phyloP scores from a whole-genome alignment of 2,797 vertebrate species.

The Enteromius thamalakanensis region DNA sequence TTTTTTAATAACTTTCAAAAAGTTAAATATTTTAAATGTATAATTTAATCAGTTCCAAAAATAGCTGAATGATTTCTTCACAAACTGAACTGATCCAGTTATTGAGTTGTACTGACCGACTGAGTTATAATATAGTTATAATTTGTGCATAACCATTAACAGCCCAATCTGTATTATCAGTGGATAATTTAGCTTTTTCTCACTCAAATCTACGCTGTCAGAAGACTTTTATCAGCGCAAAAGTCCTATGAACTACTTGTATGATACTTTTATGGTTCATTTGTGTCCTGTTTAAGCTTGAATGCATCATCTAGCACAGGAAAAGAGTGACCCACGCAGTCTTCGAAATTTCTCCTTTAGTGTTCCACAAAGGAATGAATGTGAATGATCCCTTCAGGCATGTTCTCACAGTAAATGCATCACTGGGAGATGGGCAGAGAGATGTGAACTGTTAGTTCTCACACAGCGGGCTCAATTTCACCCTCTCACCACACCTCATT shows the following conservation, averaged over 20 bases:
- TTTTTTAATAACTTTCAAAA: neutral
- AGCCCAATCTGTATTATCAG: neutral
- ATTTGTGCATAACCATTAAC: neutral
- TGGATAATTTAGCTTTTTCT: neutral
- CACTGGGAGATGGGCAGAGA: neutral
- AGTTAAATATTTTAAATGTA: neutral
- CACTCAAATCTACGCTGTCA: neutral
- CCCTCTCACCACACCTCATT: slow-evolving; percentile 17
- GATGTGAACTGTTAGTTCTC: slow-evolving; percentile 17
- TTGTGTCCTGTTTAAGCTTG: neutral
- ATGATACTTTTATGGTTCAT: neutral
- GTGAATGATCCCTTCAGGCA: neutral
- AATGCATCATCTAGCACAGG: neutral
- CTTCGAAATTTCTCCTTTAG: neutral
- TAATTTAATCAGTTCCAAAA: neutral
- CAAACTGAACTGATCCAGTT: neutral
- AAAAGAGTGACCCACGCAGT: neutral
- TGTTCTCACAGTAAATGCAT: slow-evolving; percentile 6
- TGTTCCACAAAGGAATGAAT: neutral
- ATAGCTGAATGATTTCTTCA: neutral
- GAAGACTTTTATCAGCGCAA: neutral
- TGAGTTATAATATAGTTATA: neutral
- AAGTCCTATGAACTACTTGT: neutral
- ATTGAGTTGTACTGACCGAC: neutral
- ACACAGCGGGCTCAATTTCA: slow-evolving; percentile 8